Percentiles rank a stretch among this genome's conserved stretches.
Conservation (phyloP, 2,797 vertebrate species). For the Varecia variegata region DNA sequence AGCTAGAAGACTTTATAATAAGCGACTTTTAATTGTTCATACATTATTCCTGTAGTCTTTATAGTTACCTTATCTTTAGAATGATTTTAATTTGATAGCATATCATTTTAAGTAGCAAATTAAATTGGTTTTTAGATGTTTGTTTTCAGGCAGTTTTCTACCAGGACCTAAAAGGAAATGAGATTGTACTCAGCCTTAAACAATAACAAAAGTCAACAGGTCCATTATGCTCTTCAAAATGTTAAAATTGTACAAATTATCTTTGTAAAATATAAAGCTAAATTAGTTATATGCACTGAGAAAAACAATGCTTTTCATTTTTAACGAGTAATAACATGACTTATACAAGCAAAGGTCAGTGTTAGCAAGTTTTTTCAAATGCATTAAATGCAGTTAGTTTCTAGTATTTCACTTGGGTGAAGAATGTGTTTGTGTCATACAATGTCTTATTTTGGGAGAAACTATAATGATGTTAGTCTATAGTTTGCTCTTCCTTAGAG, state of each 20-base stretch:
- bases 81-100: conserved; percentile 60
- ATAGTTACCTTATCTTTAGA: conserved; percentile 54
- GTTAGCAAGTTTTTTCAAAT: background rate
- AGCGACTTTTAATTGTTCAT: conserved; percentile 12
- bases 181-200: background rate
- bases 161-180: background rate
- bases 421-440: background rate
- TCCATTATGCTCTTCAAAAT: conserved; percentile 10
- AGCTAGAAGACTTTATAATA: background rate
- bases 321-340: background rate
- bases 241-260: conserved; percentile 30
- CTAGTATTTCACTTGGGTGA: background rate
- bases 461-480: background rate
- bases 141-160: conserved; percentile 56
- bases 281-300: background rate
- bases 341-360: background rate
- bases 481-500: background rate
- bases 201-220: background rate
- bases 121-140: conserved; percentile 51
- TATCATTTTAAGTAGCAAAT: conserved; percentile 58
- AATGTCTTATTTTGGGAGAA: background rate
- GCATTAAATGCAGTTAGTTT: background rate
- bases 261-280: conserved; percentile 3
- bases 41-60: conserved; percentile 4
- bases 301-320: conserved; percentile 4